These are phyloP conservation scores for Asbolus verrucosus DNA, from an alignment of 1,140 invertebrate species.

Conservation along the genomic window DNA sequence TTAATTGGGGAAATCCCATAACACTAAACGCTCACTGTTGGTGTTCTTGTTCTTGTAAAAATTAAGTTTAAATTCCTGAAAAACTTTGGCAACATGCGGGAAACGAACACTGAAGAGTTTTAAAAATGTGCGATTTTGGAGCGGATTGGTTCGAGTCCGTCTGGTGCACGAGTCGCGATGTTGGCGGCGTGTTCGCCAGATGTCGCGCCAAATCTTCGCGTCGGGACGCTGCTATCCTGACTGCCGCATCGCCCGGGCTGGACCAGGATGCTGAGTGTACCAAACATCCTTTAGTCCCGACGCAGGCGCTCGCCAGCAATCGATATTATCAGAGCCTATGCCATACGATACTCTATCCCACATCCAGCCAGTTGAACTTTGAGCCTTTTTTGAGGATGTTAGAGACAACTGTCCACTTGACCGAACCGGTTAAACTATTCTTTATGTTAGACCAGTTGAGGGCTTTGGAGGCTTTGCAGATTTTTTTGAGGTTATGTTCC, in stretches of 20 bases:
- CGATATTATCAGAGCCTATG: conserved; percentile 58
- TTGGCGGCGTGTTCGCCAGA: conserved; percentile 20
- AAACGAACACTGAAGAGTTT: conserved; percentile 13
- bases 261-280: conserved; percentile 62
- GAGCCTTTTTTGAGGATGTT: conserved; percentile 32
- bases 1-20: conserved; percentile 6
- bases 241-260: conserved; percentile 62
- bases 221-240: conserved; percentile 53
- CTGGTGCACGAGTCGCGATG: too few relatives aligned
- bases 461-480: conserved; percentile 30
- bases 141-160: conserved; percentile 15
- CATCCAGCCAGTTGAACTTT: conserved; percentile 41
- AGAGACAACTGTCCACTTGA: conserved; percentile 40
- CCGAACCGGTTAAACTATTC: conserved; percentile 41
- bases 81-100: background rate
- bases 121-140: background rate
- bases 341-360: conserved; percentile 43
- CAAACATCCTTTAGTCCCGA: conserved; percentile 57
- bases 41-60: background rate
- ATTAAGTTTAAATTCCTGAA: conserved; percentile 6
- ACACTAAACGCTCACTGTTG: background rate
- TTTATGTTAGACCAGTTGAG: conserved; percentile 28
- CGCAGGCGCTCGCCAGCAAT: conserved; percentile 55
- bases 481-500: conserved; percentile 42
- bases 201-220: conserved; percentile 41